Conservation (phyloP, 2,797 vertebrate genomes). For the Gadopsis bispinosus region DNA sequence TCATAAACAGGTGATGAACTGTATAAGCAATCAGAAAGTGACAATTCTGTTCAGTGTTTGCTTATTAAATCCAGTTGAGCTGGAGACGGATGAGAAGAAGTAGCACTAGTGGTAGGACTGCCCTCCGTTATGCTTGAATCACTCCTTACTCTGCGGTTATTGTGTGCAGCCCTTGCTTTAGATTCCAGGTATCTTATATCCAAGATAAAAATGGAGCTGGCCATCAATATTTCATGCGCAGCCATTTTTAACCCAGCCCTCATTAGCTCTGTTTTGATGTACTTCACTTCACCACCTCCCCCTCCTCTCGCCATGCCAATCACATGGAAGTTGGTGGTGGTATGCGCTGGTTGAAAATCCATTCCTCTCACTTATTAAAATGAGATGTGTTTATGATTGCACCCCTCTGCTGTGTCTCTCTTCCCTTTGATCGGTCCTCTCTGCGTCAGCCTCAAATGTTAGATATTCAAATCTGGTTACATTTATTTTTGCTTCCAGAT, state of each 20-base stretch:
- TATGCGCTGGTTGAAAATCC: constrained; percentile 59
- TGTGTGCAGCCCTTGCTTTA: constrained; percentile 4
- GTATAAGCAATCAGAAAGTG: background rate
- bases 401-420: constrained; percentile 71
- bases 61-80: background rate
- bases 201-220: constrained; percentile 35
- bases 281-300: constrained; percentile 23
- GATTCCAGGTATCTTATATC: constrained; percentile 14
- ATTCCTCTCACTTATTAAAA: constrained; percentile 80
- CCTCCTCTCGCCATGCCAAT: constrained; percentile 32
- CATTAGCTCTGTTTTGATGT: constrained; percentile 77
- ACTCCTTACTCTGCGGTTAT: constrained; percentile 2
- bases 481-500: constrained; percentile 82
- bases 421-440: constrained; percentile 79
- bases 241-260: constrained; percentile 67
- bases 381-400: constrained; percentile 78
- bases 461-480: constrained; percentile 82
- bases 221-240: constrained; percentile 60
- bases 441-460: constrained; percentile 75
- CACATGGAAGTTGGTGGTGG: constrained; percentile 55
- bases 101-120: background rate
- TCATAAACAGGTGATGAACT: background rate
- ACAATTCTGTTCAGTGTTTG: background rate
- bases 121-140: background rate
- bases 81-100: background rate